Conservation (phyloP, 2,888 invertebrate genomes). For the Drosophila lutescens region DNA sequence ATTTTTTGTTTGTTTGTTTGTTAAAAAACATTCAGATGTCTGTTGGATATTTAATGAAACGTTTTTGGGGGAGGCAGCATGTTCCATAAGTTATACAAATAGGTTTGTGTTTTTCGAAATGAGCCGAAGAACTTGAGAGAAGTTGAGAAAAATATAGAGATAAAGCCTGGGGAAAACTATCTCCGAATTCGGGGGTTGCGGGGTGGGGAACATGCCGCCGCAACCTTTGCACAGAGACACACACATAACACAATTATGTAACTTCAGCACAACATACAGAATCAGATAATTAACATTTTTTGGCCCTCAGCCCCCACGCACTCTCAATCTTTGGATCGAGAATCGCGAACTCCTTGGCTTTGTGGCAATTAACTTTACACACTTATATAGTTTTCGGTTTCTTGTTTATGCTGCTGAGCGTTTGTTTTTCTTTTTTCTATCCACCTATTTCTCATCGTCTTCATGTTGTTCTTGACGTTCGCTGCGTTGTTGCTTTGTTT, state of each 20-base stretch:
- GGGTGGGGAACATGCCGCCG: constrained; percentile 68
- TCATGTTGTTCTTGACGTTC: constrained; percentile 40
- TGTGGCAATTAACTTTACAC: constrained; percentile 41
- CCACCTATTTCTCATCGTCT: constrained; percentile 27
- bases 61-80: constrained; percentile 58
- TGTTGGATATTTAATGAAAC: constrained; percentile 65
- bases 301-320: constrained; percentile 12
- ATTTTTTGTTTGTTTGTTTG: constrained; percentile 14
- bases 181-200: constrained; percentile 38
- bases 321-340: constrained; percentile 8
- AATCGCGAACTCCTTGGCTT: constrained; percentile 16
- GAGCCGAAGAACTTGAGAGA: constrained; percentile 5
- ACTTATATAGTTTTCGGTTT: constrained; percentile 40
- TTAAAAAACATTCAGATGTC: constrained; percentile 74
- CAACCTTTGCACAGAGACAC: constrained; percentile 68
- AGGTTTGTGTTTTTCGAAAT: not conserved
- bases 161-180: constrained; percentile 18
- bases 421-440: constrained; percentile 23
- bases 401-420: constrained; percentile 57
- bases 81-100: constrained; percentile 33
- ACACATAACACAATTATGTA: constrained; percentile 65
- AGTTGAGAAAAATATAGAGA: constrained; percentile 11
- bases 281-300: constrained; percentile 50
- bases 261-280: constrained; percentile 77
- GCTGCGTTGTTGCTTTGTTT: constrained; percentile 43